These are phyloP conservation scores for Himalopsyche japonica DNA, from an alignment of 2,888 invertebrate species.

Conservation along the genomic window DNA sequence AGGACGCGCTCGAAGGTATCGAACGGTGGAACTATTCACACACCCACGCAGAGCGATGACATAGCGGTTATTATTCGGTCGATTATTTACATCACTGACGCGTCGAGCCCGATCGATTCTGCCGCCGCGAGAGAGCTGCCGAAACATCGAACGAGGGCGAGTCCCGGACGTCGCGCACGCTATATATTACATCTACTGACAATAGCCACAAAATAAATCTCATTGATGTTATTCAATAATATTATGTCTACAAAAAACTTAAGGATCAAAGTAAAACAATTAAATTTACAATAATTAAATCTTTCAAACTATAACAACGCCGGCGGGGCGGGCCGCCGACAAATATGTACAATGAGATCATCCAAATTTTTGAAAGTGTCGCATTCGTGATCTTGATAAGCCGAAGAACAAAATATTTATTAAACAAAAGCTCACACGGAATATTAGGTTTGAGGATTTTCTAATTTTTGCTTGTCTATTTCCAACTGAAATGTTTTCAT, in stretches of 20 bases:
- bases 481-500: neutral
- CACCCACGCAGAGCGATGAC: neutral
- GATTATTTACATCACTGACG: neutral
- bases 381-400: neutral
- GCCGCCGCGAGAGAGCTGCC: neutral
- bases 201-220: slow-evolving; percentile 1
- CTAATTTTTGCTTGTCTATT: neutral
- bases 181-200: neutral
- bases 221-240: neutral
- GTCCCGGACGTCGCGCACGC: neutral
- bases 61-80: neutral
- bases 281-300: neutral
- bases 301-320: neutral
- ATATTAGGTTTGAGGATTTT: too few species aligned
- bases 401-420: neutral
- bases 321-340: neutral
- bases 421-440: too few species aligned
- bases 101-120: neutral
- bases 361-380: neutral
- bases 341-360: neutral
- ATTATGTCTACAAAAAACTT: neutral
- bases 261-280: neutral
- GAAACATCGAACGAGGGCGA: neutral
- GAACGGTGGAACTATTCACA: neutral
- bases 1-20: neutral